Evolutionary conservation across 1,140 invertebrate genomes (phyloP), one percentile per base, ranked within the genome.

Genomic region (Aethina tumida): DNA sequence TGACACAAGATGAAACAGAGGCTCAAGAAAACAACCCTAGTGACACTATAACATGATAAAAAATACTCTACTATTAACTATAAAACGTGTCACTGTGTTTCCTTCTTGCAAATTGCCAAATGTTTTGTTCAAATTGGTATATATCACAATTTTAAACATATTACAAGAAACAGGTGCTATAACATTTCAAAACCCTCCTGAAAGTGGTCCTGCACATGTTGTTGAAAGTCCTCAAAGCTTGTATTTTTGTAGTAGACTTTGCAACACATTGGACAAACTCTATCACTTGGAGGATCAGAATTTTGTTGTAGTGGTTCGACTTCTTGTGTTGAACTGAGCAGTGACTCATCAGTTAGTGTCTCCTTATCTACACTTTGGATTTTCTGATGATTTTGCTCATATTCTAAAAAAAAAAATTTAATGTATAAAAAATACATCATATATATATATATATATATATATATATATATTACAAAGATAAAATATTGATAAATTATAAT

Each of bases 201-300:
- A 56, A 74, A 73, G 54, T 73, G 70, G 39, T 54, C 63, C 56
- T 73, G 67, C 18, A 74, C 70, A 64, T 74, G 70, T 29, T 57
- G 40, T 35, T 67, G 58, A 45, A 73, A 71, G 18, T 63, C 58
- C 14, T 50, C 39, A 62, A 72, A 71, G 24, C 43, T 48, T 5
- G 56, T 42, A 31, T 65, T 60, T 47, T 63, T 59, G 21, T 47
- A 43, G 45, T 69, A 72, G 39, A 50, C 55, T 56, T 66, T 57
- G 13, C 59, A 63, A 63, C 70, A 73, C 52, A 74, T 65, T 9
- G 71, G 70, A 43, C 70, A 74, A 37, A 70, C 67, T 53, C 62
- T 69, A 37, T 69, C 63, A 38, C 36, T 44, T 9, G 57, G 21
- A 25, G 17, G 19, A 12, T 34, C 18, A 22, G 33, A 32, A 15